Base-by-base conservation (phyloP, 1,140 invertebrate species). In the Maniola jurtina region DNA sequence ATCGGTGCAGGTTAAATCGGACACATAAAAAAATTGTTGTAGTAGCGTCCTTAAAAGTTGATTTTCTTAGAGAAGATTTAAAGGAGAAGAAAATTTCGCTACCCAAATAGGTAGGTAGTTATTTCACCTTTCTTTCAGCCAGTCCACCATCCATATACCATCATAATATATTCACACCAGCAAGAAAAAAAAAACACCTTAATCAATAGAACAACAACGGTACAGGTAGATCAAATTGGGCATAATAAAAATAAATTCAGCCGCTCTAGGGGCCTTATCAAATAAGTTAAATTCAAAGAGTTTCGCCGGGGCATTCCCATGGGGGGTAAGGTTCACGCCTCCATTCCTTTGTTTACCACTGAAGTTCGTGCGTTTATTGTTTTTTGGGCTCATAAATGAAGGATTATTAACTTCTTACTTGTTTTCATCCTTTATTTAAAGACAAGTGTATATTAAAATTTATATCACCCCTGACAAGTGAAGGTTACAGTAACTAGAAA, bases 251-350 rank as follows among this genome's bases (percentile, higher is more conserved):
- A 60, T 66, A 60, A 60, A 54, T 54, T 66, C 57, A 36, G 38
- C 47, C 16, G 42, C 64, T 54, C 64, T 34, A n/a, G 57, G 57
- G 64, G 13, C 48, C 36, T 55, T 63, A 63, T 66, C 64, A 60
- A 66, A 66, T 48, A 66, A 65, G 56, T 66, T 66, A 60, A 61
- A 66, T 66, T 66, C 64, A 33, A 56, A 40, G 50, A 61, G 40
- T 57, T 61, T 15, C 33, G 15, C 16, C 50, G 64, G 15, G 61
- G 47, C 50, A 61, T 61, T 56, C 64, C 64, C 64, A 34, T 9
- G 64, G 52, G 52, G 47, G 64, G 33, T 4, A 35, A 48, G 60
- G 59, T 66, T 66, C 50, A 60, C 40, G 42, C 42, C 34, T 60
- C 59, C 35, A 66, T 61, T 61, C 59, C 50, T 55, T 56, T 35